Percentiles rank a stretch among this genome's conserved stretches.
Evolutionary conservation across 2,797 vertebrate genomes (phyloP).

Genomic region (Typhlichthys eigenmanni): DNA sequence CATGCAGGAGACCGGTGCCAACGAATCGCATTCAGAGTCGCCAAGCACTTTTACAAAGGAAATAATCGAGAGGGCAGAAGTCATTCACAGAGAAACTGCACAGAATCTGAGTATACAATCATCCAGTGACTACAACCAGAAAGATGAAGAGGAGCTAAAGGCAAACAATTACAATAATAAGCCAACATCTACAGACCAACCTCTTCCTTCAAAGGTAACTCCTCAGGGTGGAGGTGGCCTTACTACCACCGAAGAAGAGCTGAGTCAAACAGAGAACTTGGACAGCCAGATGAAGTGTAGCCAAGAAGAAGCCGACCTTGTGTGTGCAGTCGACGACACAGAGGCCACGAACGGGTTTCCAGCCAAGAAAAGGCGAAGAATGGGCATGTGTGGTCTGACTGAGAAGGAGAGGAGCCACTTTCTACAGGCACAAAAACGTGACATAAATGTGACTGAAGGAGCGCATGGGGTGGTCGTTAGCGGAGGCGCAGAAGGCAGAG

Average conservation of each 20-base stretch:
- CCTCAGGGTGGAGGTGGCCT: constrained; percentile 5
- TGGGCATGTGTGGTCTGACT: constrained; percentile 69
- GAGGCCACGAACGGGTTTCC: constrained; percentile 14
- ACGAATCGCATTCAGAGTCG: constrained; percentile 12
- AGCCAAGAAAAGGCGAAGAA: constrained; percentile 65
- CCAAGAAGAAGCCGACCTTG: neutral
- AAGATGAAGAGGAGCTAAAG: constrained; percentile 7
- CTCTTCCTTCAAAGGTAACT: neutral
- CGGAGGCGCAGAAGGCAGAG: neutral
- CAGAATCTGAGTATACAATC: neutral
- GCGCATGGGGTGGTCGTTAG: constrained; percentile 18
- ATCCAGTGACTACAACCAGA: constrained; percentile 9
- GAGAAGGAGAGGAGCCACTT: constrained; percentile 59
- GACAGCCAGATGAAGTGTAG: constrained; percentile 11
- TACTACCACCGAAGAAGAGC: constrained; percentile 14
- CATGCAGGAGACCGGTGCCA: constrained; percentile 14
- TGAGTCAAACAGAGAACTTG: neutral
- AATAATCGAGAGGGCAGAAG: neutral
- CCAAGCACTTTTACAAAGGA: neutral
- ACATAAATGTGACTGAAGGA: constrained; percentile 17
- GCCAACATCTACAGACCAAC: constrained; percentile 15
- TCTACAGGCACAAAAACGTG: constrained; percentile 34
- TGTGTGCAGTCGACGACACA: constrained; percentile 11
- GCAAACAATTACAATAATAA: constrained; percentile 4
- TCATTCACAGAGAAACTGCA: constrained; percentile 4